Evolutionary conservation across 2,888 invertebrate species (phyloP), one percentile per base, ranked within the genome.

Genomic region (Parnassius mnemosyne): DNA sequence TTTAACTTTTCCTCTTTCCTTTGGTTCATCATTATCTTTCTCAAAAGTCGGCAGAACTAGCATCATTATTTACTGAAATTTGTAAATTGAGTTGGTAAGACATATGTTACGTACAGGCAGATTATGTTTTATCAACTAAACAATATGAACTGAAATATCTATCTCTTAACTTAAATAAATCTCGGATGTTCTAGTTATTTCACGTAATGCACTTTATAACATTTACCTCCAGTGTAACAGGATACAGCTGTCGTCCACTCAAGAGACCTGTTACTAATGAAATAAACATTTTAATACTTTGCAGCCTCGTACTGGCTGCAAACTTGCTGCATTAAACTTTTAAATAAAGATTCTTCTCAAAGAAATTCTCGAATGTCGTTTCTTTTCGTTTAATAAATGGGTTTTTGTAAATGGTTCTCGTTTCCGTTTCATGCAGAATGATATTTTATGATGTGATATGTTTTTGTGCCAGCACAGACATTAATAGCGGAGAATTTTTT

Each of bases 261-360:
- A 69, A 74, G 67, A 69, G 71, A 66, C 73, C 71, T 72, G 76
- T 75, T 72, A 60, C 70, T 72, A 75, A 78, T 81, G 67, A 81
- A 80, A 83, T 82, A 81, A 82, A 83, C 77, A 81, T 80, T 79
- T 74, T 73, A 75, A 73, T 79, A 77, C 75, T 72, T 73, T 70
- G 72, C 73, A 68, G 66, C 66, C 25, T 10, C 53, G 20, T 54
- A 44, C 43, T 20, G 49, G 56, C 60, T 57, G 63, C 59, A 25
- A 63, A 57, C 56, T 62, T 57, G 55, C 16, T 49, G 57, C 60
- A 79, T 79, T 76, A 77, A 70, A 80, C 74, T 80, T 80, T 82
- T 73, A 78, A 81, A 81, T 81, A 68, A 67, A 68, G 65, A 63
- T 66, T 63, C 65, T 65, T 68, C 70, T 69, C 69, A 65, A 72